Percentiles rank a stretch among this genome's conserved stretches.
phyloP scores from a whole-genome alignment of 2,888 invertebrate species.

The Myathropa florea region DNA sequence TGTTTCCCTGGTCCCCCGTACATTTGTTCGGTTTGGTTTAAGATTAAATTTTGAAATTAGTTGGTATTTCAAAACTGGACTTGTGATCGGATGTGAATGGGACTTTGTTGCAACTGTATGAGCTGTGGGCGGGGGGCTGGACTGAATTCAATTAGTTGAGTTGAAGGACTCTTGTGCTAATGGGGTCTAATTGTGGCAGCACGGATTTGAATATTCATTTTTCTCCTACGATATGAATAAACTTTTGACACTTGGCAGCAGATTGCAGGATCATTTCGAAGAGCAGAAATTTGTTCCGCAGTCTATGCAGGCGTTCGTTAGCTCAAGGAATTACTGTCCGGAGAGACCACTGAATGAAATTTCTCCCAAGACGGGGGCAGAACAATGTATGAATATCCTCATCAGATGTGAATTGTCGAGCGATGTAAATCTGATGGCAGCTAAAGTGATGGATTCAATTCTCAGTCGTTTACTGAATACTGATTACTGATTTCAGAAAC shows the following conservation, averaged over 20 bases:
- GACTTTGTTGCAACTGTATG: neutral
- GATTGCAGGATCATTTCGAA: neutral
- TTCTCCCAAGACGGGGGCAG: neutral
- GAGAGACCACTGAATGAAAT: neutral
- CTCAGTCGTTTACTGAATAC: too few relatives aligned
- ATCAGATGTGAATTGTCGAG: neutral
- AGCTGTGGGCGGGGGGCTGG: neutral
- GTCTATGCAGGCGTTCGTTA: too few relatives aligned
- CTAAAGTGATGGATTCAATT: too few relatives aligned
- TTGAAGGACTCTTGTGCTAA: constrained; percentile 20
- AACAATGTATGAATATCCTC: neutral
- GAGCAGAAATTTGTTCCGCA: too few relatives aligned
- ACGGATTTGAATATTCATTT: neutral
- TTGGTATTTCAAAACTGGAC: constrained; percentile 28
- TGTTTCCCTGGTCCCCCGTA: neutral
- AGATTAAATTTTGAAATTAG: constrained; percentile 48
- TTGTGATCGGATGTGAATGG: constrained; percentile 5
- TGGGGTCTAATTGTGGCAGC: constrained; percentile 11
- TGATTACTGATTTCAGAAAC: too few relatives aligned
- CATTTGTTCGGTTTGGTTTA: constrained; percentile 16
- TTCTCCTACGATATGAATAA: neutral
- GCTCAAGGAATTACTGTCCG: too few relatives aligned
- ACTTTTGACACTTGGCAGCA: neutral
- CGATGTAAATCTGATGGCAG: too few relatives aligned
- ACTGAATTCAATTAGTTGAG: constrained; percentile 30